Conservation (phyloP, 2,113 vertebrate species). For the Capricornis sumatraensis region DNA sequence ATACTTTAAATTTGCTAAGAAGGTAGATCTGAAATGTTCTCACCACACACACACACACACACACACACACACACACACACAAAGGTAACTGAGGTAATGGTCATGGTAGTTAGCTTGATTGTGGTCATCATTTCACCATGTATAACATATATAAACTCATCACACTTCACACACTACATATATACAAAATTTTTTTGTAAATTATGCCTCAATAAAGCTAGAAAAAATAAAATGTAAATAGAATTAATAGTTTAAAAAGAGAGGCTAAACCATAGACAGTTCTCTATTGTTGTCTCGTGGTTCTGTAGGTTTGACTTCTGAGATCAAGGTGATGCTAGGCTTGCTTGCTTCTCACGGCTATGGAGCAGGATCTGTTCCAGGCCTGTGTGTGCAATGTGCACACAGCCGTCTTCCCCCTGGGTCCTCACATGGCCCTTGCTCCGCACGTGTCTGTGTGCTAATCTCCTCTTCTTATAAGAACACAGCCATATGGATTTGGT, state of each 20-base stretch:
- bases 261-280: not conserved
- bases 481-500: not conserved
- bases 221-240: not conserved
- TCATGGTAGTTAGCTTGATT: not conserved
- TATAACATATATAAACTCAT: not conserved
- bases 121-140: not conserved
- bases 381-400: accelerated
- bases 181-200: accelerated
- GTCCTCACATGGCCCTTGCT: accelerated
- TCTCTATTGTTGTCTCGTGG: accelerated
- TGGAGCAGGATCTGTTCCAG: accelerated
- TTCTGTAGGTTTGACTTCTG: accelerated
- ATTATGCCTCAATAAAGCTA: not conserved
- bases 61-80: not conserved
- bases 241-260: not conserved
- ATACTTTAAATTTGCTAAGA: not conserved
- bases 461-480: not conserved
- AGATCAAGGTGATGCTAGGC: accelerated
- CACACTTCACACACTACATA: not conserved
- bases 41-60: not conserved
- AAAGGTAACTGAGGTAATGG: not conserved
- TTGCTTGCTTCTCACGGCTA: not conserved
- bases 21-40: not conserved
- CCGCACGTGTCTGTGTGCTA: accelerated
- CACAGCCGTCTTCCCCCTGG: accelerated